phyloP scores from a whole-genome alignment of 2,797 vertebrate species.

The Pangasius sanitwongsei region DNA sequence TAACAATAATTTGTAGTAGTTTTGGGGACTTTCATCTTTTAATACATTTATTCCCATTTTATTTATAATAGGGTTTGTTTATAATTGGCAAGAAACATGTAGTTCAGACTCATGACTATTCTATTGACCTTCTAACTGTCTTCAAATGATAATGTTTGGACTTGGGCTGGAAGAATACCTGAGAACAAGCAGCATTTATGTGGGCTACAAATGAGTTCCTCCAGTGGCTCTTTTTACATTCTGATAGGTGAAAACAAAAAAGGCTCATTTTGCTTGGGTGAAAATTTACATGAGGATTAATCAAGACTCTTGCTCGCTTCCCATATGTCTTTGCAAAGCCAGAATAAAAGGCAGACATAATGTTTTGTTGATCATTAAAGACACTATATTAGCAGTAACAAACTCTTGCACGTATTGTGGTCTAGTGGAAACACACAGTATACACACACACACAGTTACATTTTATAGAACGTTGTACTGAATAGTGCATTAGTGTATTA shows the following conservation, averaged over 20 bases:
- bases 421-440: neutral
- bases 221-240: neutral
- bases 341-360: neutral
- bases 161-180: neutral
- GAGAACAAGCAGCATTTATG: neutral
- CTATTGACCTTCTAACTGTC: neutral
- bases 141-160: neutral
- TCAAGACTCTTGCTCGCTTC: slow-evolving; percentile 43
- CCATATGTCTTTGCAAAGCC: neutral
- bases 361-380: neutral
- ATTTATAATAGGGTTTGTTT: neutral
- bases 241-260: neutral
- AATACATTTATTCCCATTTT: neutral
- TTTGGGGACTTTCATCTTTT: neutral
- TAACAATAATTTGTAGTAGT: neutral
- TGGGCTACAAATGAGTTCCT: neutral
- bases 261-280: slow-evolving; percentile 49
- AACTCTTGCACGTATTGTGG: neutral
- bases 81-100: neutral
- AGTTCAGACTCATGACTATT: neutral
- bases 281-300: slow-evolving; percentile 59
- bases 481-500: slow-evolving; percentile 17
- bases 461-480: slow-evolving; percentile 7
- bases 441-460: neutral
- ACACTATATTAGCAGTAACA: neutral